These are phyloP conservation scores for Drosophila athabasca DNA, from an alignment of 1,140 invertebrate species.

Conservation along the genomic window DNA sequence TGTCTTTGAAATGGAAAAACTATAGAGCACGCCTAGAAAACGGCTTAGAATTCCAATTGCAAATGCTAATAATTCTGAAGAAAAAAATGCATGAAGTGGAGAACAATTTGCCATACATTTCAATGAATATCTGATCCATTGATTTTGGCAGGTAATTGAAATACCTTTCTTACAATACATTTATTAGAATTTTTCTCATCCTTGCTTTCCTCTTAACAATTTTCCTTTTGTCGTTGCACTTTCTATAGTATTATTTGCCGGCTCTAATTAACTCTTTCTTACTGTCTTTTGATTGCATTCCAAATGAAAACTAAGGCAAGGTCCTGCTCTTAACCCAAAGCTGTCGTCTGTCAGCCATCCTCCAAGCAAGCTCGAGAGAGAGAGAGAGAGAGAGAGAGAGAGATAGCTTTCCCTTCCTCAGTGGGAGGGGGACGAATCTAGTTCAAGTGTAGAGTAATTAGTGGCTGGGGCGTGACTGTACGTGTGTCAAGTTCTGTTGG, in stretches of 20 bases:
- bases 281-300: background rate
- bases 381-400: background rate
- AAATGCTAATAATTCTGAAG: background rate
- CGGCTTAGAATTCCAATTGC: background rate
- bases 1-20: too few species aligned
- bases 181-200: too few species aligned
- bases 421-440: constrained; percentile 46
- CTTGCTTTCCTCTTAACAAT: too few species aligned
- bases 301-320: constrained; percentile 46
- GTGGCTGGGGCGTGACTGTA: constrained; percentile 22
- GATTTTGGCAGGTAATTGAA: too few species aligned
- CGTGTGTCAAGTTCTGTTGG: constrained; percentile 34
- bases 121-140: too few species aligned
- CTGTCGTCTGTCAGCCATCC: constrained; percentile 20
- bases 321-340: constrained; percentile 31
- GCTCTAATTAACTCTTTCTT: background rate
- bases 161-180: too few species aligned
- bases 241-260: background rate
- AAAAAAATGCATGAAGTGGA: background rate
- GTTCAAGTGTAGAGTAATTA: constrained; percentile 78
- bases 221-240: background rate
- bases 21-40: too few species aligned
- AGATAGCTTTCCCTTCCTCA: background rate
- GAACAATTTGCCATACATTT: background rate
- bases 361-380: background rate